These are phyloP conservation scores for Ispidina lecontei DNA, from an alignment of 2,797 vertebrate genomes.

Conservation along the genomic window DNA sequence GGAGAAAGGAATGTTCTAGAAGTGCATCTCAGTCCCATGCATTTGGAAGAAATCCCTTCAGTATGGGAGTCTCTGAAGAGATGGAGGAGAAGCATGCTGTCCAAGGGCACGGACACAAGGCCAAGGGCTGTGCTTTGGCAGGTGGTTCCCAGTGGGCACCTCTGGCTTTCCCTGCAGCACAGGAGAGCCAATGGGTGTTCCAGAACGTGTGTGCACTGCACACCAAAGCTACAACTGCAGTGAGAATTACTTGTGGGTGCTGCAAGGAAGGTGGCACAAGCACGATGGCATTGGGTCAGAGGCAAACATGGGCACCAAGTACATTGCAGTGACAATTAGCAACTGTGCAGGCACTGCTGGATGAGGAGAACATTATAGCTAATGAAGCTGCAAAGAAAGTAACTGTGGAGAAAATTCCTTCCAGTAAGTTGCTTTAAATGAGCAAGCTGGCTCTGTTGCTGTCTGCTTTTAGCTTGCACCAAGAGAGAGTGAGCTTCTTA, in stretches of 20 bases:
- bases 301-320: not conserved
- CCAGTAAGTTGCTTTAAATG: not conserved
- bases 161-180: not conserved
- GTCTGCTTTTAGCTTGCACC: not conserved
- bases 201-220: not conserved
- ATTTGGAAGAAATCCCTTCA: not conserved
- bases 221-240: not conserved
- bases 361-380: not conserved
- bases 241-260: not conserved
- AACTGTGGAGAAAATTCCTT: not conserved
- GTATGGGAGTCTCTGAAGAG: not conserved
- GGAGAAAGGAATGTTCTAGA: not conserved
- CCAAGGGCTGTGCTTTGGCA: not conserved
- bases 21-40: not conserved
- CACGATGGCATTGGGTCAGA: not conserved
- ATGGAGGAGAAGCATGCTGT: not conserved
- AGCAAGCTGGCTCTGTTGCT: not conserved
- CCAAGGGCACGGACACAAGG: not conserved
- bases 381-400: not conserved
- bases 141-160: not conserved
- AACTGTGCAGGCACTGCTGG: not conserved
- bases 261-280: not conserved
- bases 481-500: not conserved
- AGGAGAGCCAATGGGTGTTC: rapidly evolving
- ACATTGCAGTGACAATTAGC: not conserved